Conservation (phyloP, 2,113 vertebrate genomes). For the Hylia prasina region DNA sequence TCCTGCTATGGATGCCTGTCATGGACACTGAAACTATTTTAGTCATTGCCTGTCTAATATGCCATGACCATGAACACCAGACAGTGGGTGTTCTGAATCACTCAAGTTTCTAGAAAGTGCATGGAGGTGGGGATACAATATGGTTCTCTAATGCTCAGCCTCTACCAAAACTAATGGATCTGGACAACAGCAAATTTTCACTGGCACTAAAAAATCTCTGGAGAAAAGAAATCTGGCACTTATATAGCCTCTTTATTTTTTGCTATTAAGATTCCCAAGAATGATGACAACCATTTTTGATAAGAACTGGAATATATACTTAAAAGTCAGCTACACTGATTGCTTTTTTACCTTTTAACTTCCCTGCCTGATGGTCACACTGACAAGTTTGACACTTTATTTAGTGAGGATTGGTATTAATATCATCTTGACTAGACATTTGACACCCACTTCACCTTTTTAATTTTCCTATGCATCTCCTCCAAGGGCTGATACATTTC, state of each 20-base stretch:
- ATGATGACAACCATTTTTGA: not conserved
- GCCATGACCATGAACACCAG: not conserved
- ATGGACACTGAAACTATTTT: not conserved
- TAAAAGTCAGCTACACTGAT: not conserved
- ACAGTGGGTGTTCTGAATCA: not conserved
- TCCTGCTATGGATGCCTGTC: not conserved
- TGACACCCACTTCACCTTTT: not conserved
- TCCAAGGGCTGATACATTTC: not conserved
- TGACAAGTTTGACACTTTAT: constrained; percentile 13
- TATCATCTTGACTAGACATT: not conserved
- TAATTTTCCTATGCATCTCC: constrained; percentile 4
- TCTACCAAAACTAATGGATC: not conserved
- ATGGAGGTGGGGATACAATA: not conserved
- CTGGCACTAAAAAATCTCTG: not conserved
- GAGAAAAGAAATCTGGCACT: not conserved
- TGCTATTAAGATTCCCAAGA: not conserved
- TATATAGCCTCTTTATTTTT: not conserved
- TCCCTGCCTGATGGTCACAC: not conserved
- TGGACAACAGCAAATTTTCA: not conserved
- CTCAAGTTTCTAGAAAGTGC: not conserved
- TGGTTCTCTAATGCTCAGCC: not conserved
- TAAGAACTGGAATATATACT: not conserved
- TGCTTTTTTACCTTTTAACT: constrained; percentile 17
- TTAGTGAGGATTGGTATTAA: constrained; percentile 16
- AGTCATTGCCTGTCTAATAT: not conserved